phyloP scores from a whole-genome alignment of 2,888 invertebrate genomes.

The Drosophila limbata region DNA sequence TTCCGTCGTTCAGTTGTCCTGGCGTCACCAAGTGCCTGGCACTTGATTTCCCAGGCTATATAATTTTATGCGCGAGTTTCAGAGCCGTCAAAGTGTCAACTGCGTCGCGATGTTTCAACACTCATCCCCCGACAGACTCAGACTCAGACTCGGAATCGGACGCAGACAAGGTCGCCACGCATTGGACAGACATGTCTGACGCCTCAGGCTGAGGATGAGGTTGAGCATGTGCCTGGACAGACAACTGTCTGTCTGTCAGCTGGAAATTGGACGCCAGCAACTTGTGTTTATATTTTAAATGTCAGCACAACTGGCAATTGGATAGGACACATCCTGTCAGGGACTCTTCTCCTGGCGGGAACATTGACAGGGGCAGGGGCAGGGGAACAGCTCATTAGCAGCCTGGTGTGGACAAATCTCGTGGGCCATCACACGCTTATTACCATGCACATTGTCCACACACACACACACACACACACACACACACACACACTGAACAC shows the following conservation, averaged over 20 bases:
- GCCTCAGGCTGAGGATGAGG: constrained; percentile 12
- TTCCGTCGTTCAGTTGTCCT: constrained; percentile 49
- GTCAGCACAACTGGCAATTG: constrained; percentile 69
- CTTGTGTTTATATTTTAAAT: constrained; percentile 77
- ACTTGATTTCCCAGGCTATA: constrained; percentile 71
- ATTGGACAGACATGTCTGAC: constrained; percentile 43
- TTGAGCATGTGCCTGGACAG: constrained; percentile 40
- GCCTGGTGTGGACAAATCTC: constrained; percentile 56
- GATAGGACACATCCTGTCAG: constrained; percentile 66
- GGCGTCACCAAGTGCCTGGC: constrained; percentile 70
- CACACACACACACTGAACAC: background rate
- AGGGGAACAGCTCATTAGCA: constrained; percentile 64
- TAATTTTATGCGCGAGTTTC: constrained; percentile 72
- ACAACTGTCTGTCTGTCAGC: constrained; percentile 34
- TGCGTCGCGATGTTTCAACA: constrained; percentile 66
- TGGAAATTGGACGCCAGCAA: constrained; percentile 68
- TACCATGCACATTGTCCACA: constrained; percentile 56
- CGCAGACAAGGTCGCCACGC: constrained; percentile 17
- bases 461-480: constrained; percentile 9
- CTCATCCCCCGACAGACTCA: constrained; percentile 25
- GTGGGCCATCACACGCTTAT: constrained; percentile 60
- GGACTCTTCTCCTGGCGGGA: constrained; percentile 14
- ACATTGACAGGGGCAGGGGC: background rate
- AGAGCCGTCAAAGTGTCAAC: constrained; percentile 69
- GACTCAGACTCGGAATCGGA: background rate